These are phyloP conservation scores for Scomber scombrus DNA, from an alignment of 2,113 vertebrate genomes.

Conservation along the genomic window DNA sequence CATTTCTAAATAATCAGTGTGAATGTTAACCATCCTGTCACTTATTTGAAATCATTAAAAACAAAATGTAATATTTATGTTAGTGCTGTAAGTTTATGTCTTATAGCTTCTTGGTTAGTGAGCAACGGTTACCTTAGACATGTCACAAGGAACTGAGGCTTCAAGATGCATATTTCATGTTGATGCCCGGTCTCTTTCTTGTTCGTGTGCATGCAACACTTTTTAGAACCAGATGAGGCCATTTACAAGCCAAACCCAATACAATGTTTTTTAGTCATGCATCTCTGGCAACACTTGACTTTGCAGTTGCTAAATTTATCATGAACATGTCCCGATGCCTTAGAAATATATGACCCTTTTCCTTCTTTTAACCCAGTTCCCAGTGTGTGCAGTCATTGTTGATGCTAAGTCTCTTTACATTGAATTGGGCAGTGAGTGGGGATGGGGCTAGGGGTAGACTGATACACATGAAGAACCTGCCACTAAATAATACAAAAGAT, in stretches of 20 bases:
- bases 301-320: conserved; percentile 59
- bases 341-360: conserved; percentile 28
- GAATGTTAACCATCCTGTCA: neutral
- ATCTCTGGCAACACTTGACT: conserved; percentile 67
- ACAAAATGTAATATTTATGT: neutral
- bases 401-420: neutral
- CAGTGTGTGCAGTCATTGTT: conserved; percentile 16
- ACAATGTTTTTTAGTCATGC: conserved; percentile 77
- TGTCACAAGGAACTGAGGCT: conserved; percentile 33
- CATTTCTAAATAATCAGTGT: conserved; percentile 5
- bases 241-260: conserved; percentile 68
- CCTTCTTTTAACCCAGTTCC: neutral
- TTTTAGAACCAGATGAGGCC: conserved; percentile 67
- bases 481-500: no score
- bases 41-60: neutral
- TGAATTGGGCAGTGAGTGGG: neutral
- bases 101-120: conserved; percentile 21
- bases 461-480: neutral
- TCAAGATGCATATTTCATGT: conserved; percentile 67
- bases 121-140: conserved; percentile 35
- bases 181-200: conserved; percentile 49
- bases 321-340: conserved; percentile 19
- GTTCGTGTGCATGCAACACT: conserved; percentile 73
- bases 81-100: neutral
- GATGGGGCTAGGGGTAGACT: neutral